Evolutionary conservation across 2,797 vertebrate genomes (phyloP).

Genomic region (Perodicticus potto): DNA sequence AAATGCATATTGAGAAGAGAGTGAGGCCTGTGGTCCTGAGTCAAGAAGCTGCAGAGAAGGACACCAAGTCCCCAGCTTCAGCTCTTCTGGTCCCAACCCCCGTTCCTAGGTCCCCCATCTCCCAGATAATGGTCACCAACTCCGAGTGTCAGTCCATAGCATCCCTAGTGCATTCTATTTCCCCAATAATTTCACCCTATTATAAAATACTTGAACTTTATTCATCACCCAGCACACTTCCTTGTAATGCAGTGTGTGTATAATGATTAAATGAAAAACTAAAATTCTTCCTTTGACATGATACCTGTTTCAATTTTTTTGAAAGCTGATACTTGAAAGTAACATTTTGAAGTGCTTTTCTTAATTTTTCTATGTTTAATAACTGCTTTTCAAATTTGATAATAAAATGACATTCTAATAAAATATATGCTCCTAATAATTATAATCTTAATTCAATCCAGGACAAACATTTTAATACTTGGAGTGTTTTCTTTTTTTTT

Average conservation of each 20-base stretch:
- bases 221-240: not conserved
- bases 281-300: not conserved
- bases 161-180: not conserved
- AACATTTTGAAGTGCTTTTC: slow-evolving; percentile 9
- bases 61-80: not conserved
- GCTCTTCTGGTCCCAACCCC: not conserved
- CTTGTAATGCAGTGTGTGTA: not conserved
- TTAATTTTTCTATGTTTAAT: slow-evolving; percentile 29
- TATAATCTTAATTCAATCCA: not conserved
- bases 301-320: slow-evolving; percentile 6
- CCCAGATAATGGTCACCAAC: not conserved
- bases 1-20: not conserved
- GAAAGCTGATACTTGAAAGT: slow-evolving; percentile 25
- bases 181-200: not conserved
- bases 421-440: slow-evolving; percentile 32
- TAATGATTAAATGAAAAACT: slow-evolving; percentile 22
- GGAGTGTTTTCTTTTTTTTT: no score
- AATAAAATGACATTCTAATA: slow-evolving; percentile 26
- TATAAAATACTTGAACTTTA: slow-evolving; percentile 34
- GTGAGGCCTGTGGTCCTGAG: not conserved
- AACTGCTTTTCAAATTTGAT: slow-evolving; percentile 41
- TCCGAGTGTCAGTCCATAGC: not conserved
- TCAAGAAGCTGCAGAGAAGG: not conserved
- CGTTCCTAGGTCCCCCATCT: not conserved
- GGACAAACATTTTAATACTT: slow-evolving; percentile 35